Percentiles rank a stretch among this genome's conserved stretches.
These are phyloP conservation scores for Aplochiton taeniatus DNA, from an alignment of 2,797 vertebrate genomes.

Conservation along the genomic window DNA sequence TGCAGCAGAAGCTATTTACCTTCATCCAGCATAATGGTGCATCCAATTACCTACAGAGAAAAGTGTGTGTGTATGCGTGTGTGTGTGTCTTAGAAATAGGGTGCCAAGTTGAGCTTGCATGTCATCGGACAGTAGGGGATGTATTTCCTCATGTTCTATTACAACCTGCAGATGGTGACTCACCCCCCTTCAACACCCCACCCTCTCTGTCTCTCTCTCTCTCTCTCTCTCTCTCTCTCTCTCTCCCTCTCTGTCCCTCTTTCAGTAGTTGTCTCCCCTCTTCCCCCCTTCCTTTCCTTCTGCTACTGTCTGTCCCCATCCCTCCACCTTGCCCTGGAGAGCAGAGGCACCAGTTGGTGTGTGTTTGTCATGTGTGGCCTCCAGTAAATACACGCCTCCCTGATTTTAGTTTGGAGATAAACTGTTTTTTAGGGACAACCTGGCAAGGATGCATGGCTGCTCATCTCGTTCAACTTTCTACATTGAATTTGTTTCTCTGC, in stretches of 20 bases:
- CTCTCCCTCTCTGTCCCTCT: neutral
- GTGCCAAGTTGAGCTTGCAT: neutral
- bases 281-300: neutral
- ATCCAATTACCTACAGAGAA: neutral
- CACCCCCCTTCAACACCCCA: neutral
- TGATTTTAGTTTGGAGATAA: constrained; percentile 5
- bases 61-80: neutral
- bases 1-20: neutral
- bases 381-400: constrained; percentile 1
- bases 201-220: neutral
- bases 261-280: neutral
- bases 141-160: neutral
- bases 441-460: constrained; percentile 6
- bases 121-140: neutral
- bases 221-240: neutral
- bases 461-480: neutral
- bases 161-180: constrained; percentile 6
- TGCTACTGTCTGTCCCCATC: neutral
- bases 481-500: neutral
- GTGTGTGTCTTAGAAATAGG: neutral
- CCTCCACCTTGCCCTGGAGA: neutral
- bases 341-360: constrained; percentile 15
- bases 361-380: constrained; percentile 14
- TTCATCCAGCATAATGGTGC: neutral
- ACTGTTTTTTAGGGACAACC: neutral